Base-by-base conservation (phyloP, 2,113 vertebrate species). In the Cepphus grylle region DNA sequence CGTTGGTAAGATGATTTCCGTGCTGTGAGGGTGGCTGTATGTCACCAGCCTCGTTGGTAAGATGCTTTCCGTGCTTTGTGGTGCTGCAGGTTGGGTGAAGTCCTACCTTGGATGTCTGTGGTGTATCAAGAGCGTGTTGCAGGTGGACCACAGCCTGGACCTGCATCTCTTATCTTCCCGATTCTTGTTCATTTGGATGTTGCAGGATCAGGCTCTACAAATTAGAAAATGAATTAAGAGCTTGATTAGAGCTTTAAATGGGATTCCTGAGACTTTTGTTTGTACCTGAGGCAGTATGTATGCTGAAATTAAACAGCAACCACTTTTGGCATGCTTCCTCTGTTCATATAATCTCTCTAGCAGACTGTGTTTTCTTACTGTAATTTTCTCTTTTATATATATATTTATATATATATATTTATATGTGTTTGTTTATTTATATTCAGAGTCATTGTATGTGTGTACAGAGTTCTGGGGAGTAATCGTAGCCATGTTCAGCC, bases 261-360 rank as follows among this genome's bases (percentile, higher is more conserved):
- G 81, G 74, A 95, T 97, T 95, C 93, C 94, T 77, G 71, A 95
- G 84, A 91, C 89, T 94, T 96, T 66, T 96, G 89, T 97, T 97
- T 97, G 93, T 96, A 96, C 93, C 97, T 95, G 86, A 96, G 93
- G 93, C 94, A 89, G 91, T 94, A 58, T 73, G 81, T 93, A 86
- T 65, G 89, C 93, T 93, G 96, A 96, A 96, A 95, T 95, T 82
- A 95, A 97, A 95, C 91, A 95, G 86, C 89, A 96, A 80, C 86
- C 81, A 93, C 53, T 91, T 94, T 82, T 97, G 91, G 94, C 91
- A 87, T 91, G 52, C 62, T 95, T 95, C 66, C 81, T 91, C 71
- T 80, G n/a, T 83, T 96, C 91, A 36, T 66, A 91, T 89, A 94
- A 95, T 97, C 89, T 92, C 58, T 85, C 66, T 76, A 70, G 93